phyloP scores from a whole-genome alignment of 2,888 invertebrate species.

The Teleogryllus oceanicus region DNA sequence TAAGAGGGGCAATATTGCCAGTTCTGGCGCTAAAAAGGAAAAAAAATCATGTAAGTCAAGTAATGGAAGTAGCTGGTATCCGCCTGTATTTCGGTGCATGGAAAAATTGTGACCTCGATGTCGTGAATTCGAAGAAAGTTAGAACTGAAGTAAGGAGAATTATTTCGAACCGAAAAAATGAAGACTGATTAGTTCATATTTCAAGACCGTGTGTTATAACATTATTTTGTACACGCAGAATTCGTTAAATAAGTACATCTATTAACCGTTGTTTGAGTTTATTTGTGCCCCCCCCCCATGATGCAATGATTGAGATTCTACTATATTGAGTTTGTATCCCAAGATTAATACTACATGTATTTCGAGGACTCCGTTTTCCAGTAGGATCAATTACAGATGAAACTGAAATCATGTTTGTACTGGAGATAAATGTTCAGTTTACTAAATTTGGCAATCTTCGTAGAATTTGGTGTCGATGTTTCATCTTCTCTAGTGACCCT shows the following conservation, averaged over 20 bases:
- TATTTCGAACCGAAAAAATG: neutral
- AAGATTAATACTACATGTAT: too few relatives aligned
- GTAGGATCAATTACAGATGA: too few relatives aligned
- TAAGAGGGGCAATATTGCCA: neutral
- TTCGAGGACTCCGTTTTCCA: too few relatives aligned
- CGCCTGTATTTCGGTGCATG: neutral
- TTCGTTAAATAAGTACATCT: neutral
- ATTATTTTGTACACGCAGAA: neutral
- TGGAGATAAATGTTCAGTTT: too few relatives aligned
- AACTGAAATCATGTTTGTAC: too few relatives aligned
- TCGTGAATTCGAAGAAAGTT: neutral
- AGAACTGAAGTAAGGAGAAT: neutral
- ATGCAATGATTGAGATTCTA: too few relatives aligned
- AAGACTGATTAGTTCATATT: neutral
- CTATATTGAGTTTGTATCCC: too few relatives aligned
- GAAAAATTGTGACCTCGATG: neutral
- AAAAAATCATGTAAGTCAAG: neutral
- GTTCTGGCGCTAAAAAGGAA: neutral
- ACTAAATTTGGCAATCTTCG: too few relatives aligned
- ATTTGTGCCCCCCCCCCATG: too few relatives aligned
- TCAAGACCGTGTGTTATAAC: neutral
- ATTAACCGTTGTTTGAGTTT: too few relatives aligned
- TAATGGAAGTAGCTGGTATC: neutral
- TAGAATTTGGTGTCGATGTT: too few relatives aligned
- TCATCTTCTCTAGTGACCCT: too few relatives aligned